A percentile compares a stretch with the other conserved stretches of the same genome.
These are phyloP conservation scores for Ditula angustiorana DNA, from an alignment of 2,888 invertebrate species.

Conservation along the genomic window DNA sequence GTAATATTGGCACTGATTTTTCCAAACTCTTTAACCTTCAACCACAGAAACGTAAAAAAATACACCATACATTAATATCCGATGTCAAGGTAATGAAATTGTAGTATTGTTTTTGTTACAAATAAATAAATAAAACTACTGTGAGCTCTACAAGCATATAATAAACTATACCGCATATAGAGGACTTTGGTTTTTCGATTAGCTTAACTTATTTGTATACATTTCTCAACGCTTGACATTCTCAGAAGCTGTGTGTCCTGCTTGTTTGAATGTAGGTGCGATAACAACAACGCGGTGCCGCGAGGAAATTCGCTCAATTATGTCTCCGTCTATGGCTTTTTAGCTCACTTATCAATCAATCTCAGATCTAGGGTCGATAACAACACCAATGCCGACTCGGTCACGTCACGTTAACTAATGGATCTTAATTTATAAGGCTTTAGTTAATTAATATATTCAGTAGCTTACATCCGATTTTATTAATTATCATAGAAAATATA, in stretches of 20 bases:
- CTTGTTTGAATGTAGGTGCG: conserved; percentile 56
- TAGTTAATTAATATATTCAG: conserved; percentile 45
- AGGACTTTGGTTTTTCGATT: too few relatives aligned
- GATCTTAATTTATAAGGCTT: conserved; percentile 64
- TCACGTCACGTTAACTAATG: conserved; percentile 50
- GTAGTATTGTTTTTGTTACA: too few relatives aligned
- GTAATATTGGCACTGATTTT: too few relatives aligned
- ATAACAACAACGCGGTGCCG: conserved; percentile 59
- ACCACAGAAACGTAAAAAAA: too few relatives aligned
- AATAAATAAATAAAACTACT: too few relatives aligned
- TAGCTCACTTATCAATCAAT: conserved; percentile 83
- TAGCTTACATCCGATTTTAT: neutral
- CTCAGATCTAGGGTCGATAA: conserved; percentile 75
- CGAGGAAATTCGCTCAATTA: conserved; percentile 83
- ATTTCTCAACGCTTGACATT: neutral
- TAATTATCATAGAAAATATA: too few relatives aligned
- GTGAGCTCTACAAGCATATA: too few relatives aligned
- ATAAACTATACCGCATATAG: too few relatives aligned
- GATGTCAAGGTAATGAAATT: too few relatives aligned
- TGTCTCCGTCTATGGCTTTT: conserved; percentile 75
- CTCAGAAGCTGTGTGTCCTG: conserved; percentile 55
- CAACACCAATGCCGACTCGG: conserved; percentile 61
- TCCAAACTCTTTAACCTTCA: too few relatives aligned
- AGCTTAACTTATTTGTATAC: too few relatives aligned
- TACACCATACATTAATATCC: too few relatives aligned